Evolutionary conservation across 2,113 vertebrate genomes (phyloP).

Genomic region (Silurus asotus): DNA sequence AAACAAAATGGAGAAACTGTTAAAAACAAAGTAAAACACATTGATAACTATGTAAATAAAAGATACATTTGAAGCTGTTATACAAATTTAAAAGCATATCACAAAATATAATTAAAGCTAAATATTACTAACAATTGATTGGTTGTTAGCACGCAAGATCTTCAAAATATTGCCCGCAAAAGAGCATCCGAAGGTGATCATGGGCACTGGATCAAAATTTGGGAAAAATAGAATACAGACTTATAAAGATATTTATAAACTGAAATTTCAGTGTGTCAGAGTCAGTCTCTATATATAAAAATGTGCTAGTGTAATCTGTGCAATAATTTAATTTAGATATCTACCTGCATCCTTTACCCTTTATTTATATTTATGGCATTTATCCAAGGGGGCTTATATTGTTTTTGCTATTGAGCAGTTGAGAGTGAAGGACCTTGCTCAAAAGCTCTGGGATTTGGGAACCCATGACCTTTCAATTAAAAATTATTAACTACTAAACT

Average conservation of each 20-base stretch:
- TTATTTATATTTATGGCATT: no score
- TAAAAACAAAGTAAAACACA: neutral
- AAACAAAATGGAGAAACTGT: neutral
- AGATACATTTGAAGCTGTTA: neutral
- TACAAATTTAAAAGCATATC: neutral
- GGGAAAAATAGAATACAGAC: neutral
- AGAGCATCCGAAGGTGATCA: neutral
- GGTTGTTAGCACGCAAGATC: neutral
- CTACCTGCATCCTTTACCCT: neutral
- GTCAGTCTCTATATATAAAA: neutral
- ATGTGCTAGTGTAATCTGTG: neutral
- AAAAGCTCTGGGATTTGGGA: no score
- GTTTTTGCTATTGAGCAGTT: no score
- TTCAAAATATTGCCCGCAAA: neutral
- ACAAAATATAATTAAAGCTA: no score
- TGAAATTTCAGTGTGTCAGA: neutral
- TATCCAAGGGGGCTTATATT: no score
- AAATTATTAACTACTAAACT: no score
- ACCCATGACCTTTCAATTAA: no score
- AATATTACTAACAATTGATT: no score
- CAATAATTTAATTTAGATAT: neutral
- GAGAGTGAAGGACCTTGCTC: no score
- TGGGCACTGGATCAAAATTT: neutral
- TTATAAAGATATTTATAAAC: neutral
- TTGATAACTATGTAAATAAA: neutral